Evolutionary conservation across 1,140 invertebrate genomes (phyloP).

Genomic region (Apis florea): DNA sequence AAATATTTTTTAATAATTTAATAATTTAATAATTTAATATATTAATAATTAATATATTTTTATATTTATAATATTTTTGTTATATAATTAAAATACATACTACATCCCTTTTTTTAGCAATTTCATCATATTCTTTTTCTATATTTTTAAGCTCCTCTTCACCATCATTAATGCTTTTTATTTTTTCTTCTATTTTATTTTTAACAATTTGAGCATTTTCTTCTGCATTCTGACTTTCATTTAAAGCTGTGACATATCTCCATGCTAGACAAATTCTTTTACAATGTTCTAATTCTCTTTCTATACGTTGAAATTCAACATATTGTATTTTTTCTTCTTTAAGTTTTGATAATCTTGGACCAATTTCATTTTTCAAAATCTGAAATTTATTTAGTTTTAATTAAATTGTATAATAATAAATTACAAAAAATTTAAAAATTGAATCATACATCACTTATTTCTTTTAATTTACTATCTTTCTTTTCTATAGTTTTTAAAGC

Average conservation of each 20-base stretch:
- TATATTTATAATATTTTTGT: too few species aligned
- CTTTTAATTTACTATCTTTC: slow-evolving; percentile 94
- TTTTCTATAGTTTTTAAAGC: slow-evolving; percentile 95
- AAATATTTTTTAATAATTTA: background rate
- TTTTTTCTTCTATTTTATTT: slow-evolving; percentile 80
- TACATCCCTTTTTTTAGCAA: slow-evolving; percentile 81
- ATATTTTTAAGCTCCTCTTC: slow-evolving; percentile 81
- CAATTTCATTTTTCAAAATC: slow-evolving; percentile 93
- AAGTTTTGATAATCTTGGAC: slow-evolving; percentile 92
- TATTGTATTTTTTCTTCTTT: slow-evolving; percentile 92
- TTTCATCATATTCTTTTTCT: slow-evolving; percentile 80
- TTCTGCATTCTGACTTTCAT: slow-evolving; percentile 81
- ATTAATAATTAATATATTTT: too few species aligned
- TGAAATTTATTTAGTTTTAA: slow-evolving; percentile 71
- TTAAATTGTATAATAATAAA: slow-evolving; percentile 8
- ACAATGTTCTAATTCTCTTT: slow-evolving; percentile 93
- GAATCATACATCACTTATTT: slow-evolving; percentile 89
- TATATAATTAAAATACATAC: slow-evolving; percentile 75
- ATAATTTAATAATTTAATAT: too few species aligned
- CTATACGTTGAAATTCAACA: slow-evolving; percentile 93
- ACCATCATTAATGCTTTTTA: slow-evolving; percentile 82
- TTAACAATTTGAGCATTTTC: slow-evolving; percentile 81
- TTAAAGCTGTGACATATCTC: slow-evolving; percentile 83
- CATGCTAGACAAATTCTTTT: slow-evolving; percentile 89
- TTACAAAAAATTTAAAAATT: background rate